These are phyloP conservation scores for Drosophila burlai DNA, from an alignment of 1,140 invertebrate genomes.

Conservation along the genomic window DNA sequence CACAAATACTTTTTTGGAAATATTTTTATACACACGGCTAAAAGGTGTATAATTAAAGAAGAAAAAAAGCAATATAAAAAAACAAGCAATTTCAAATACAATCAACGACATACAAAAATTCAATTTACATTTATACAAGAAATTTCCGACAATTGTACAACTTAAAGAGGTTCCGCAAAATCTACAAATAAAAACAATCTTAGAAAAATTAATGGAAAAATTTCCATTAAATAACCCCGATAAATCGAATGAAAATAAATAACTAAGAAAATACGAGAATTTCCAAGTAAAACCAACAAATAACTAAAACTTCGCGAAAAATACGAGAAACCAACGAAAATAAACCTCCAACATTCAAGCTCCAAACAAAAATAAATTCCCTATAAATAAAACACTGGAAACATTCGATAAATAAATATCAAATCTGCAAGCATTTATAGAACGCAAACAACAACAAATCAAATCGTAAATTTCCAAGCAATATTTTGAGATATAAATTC, in stretches of 20 bases:
- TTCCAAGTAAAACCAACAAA: slow-evolving; percentile 1
- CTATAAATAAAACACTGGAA: slow-evolving; percentile 29
- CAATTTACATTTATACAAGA: slow-evolving; percentile 15
- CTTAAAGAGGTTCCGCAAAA: not conserved
- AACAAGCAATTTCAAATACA: slow-evolving; percentile 14
- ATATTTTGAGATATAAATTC: slow-evolving; percentile 18
- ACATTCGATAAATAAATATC: slow-evolving; percentile 24
- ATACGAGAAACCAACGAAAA: slow-evolving; percentile 8
- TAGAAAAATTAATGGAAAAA: not conserved
- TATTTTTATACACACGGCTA: slow-evolving; percentile 41
- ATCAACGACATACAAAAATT: slow-evolving; percentile 10
- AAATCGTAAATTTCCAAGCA: slow-evolving; percentile 25
- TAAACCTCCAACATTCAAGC: slow-evolving; percentile 7
- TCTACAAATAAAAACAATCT: slow-evolving; percentile 3
- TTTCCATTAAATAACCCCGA: not conserved
- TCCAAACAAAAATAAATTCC: not conserved
- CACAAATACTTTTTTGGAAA: slow-evolving; percentile 29
- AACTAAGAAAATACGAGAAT: not conserved
- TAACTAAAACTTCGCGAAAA: not conserved
- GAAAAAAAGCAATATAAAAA: slow-evolving; percentile 21
- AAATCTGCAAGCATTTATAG: slow-evolving; percentile 19
- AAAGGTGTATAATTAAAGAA: slow-evolving; percentile 8
- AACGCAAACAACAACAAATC: slow-evolving; percentile 14
- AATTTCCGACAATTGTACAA: slow-evolving; percentile 6
- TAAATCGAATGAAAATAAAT: not conserved